Percentiles rank a stretch among this genome's conserved stretches.
These are phyloP conservation scores for Mesocentrotus franciscanus DNA, from an alignment of 53 echinoderm and acorn worm genomes.

Conservation along the genomic window DNA sequence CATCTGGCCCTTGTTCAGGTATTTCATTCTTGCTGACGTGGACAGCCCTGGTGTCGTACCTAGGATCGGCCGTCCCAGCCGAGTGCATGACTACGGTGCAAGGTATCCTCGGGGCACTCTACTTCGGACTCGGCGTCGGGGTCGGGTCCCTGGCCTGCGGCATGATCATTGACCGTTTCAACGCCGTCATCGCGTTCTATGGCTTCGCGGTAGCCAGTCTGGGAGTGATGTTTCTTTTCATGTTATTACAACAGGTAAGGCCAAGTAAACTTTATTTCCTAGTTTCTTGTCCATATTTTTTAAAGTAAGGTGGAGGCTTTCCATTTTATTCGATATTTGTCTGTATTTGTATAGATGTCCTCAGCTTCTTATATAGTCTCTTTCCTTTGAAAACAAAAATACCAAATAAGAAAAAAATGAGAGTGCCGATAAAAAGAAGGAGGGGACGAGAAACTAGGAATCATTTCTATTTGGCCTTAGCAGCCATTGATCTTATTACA, in stretches of 20 bases:
- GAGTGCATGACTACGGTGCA: constrained; percentile 77
- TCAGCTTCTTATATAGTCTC: too few relatives aligned
- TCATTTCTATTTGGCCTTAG: too few relatives aligned
- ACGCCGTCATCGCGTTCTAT: constrained; percentile 76
- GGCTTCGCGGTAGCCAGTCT: constrained; percentile 70
- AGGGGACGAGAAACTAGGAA: too few relatives aligned
- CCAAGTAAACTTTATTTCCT: too few relatives aligned
- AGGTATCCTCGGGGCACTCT: constrained; percentile 76
- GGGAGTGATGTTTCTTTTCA: constrained; percentile 70
- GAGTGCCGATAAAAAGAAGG: too few relatives aligned
- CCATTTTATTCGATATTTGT: too few relatives aligned
- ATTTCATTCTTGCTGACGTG: constrained; percentile 74
- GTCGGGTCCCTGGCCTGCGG: constrained; percentile 77
- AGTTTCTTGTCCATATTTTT: too few relatives aligned
- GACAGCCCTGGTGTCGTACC: constrained; percentile 79
- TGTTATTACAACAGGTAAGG: constrained; percentile 71
- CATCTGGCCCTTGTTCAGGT: background rate
- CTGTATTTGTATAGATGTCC: too few relatives aligned
- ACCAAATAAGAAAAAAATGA: too few relatives aligned
- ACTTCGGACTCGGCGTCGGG: constrained; percentile 84
- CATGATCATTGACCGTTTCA: constrained; percentile 72
- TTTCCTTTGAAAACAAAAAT: too few relatives aligned
- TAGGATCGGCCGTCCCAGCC: constrained; percentile 73
- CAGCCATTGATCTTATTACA: too few relatives aligned
- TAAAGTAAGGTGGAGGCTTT: too few relatives aligned